These are phyloP conservation scores for Pharmacophagus antenor DNA, from an alignment of 2,888 invertebrate genomes.

Conservation along the genomic window DNA sequence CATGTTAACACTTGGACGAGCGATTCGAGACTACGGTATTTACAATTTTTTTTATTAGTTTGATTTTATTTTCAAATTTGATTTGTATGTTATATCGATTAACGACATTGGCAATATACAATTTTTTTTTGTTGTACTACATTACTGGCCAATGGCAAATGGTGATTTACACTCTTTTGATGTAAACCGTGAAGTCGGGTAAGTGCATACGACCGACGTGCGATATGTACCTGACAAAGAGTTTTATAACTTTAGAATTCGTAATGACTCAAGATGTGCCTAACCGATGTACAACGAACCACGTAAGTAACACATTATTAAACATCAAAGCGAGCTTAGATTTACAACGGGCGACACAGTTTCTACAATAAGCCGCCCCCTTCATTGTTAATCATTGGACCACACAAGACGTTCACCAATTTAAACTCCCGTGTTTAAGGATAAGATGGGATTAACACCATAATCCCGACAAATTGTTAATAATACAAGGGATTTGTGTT, in stretches of 20 bases:
- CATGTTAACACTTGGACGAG: no score
- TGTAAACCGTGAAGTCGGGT: no score
- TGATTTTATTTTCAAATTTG: no score
- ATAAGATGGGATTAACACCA: conserved; percentile 27
- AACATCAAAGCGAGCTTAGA: conserved; percentile 35
- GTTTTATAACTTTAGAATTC: background rate
- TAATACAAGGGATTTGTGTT: conserved; percentile 1
- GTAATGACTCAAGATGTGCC: background rate
- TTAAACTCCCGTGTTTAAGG: conserved; percentile 36
- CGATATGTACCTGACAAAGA: background rate
- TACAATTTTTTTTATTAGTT: no score
- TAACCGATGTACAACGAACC: conserved; percentile 31
- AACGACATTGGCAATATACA: no score
- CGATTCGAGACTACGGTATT: no score
- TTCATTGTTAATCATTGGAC: conserved; percentile 49
- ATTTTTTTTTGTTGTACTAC: no score
- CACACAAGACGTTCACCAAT: conserved; percentile 42
- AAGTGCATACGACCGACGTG: no score
- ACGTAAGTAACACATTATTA: conserved; percentile 38
- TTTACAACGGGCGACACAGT: conserved; percentile 33
- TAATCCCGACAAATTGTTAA: conserved; percentile 10
- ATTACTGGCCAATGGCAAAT: no score
- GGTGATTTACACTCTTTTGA: no score
- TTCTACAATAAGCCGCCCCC: conserved; percentile 37
- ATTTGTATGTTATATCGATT: no score